Base-by-base conservation (phyloP, 2,888 invertebrate species). In the Cantharis nigra region DNA sequence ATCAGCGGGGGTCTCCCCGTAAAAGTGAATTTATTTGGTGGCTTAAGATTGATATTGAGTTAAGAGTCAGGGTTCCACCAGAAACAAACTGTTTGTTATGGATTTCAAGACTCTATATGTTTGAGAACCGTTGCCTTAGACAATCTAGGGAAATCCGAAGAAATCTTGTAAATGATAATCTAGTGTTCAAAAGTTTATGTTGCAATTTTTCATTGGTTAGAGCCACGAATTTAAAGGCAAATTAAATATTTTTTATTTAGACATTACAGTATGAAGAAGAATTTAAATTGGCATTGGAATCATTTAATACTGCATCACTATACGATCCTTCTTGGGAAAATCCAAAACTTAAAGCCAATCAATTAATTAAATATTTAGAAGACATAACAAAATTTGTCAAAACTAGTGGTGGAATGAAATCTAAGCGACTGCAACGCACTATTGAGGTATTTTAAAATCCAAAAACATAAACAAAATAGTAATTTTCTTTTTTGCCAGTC, bases 201-300 rank as follows among this genome's bases (percentile, higher is more conserved):
- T n/a, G n/a, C n/a, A n/a, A n/a, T n/a, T n/a, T n/a, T n/a, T n/a
- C n/a, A n/a, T n/a, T n/a, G n/a, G n/a, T n/a, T n/a, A n/a, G n/a
- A n/a, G n/a, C n/a, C n/a, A n/a, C n/a, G n/a, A n/a, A n/a, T n/a
- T n/a, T n/a, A n/a, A 16, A 16, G 16, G 16, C 16, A 16, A 16
- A 23, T 23, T 26, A 26, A n/a, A 7, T 49, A 7, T n/a, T 49
- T 33, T 33, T 49, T n/a, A n/a, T 86, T 70, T 86, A 95, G 96
- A 94, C 93, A 0, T 89, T 94, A 71, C 94, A 94, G 86, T 96
- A 95, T 85, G 94, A 94, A 84, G 96, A 96, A 87, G 91, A 93
- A 75, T 97, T 93, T 86, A 89, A 91, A 77, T 89, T 91, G 83
- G 94, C 96, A 0, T 86, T 96, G 69, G 90, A 93, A 76, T 93